These are phyloP conservation scores for Babylonia areolata DNA, from an alignment of 1,140 invertebrate species.

Conservation along the genomic window DNA sequence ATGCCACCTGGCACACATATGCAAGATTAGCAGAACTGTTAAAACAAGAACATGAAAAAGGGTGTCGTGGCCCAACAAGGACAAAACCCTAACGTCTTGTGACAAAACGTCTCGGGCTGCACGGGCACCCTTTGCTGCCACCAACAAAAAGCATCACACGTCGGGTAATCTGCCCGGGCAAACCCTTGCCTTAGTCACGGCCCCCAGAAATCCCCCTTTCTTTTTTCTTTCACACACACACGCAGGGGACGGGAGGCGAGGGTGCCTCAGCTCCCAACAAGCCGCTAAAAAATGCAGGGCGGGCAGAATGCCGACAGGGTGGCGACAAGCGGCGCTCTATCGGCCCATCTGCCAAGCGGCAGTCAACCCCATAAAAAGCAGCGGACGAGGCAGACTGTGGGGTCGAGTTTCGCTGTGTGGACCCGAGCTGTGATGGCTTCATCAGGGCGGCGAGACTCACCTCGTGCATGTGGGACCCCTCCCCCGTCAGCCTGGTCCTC, in stretches of 20 bases:
- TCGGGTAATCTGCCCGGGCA: not conserved
- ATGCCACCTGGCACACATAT: not conserved
- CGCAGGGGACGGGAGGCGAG: too few species aligned
- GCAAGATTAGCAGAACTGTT: not conserved
- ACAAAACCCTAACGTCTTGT: not conserved
- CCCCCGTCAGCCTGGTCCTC: too few species aligned
- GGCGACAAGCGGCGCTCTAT: not conserved
- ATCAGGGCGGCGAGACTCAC: not conserved
- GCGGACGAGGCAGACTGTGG: not conserved
- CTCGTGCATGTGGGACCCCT: too few species aligned
- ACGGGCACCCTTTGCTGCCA: not conserved
- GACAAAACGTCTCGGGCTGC: not conserved
- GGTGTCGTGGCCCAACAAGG: not conserved
- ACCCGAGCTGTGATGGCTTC: not conserved
- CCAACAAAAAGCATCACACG: not conserved
- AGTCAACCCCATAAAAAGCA: not conserved
- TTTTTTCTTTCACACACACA: not conserved
- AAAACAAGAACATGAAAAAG: not conserved
- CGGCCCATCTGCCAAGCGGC: not conserved
- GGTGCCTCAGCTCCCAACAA: not conserved
- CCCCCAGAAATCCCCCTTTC: too few species aligned
- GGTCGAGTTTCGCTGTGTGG: not conserved
- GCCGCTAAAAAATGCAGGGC: not conserved
- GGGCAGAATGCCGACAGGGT: not conserved
- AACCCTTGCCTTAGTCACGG: too few species aligned